phyloP scores from a whole-genome alignment of 2,113 vertebrate species.

The Cyprinodon variegatus region DNA sequence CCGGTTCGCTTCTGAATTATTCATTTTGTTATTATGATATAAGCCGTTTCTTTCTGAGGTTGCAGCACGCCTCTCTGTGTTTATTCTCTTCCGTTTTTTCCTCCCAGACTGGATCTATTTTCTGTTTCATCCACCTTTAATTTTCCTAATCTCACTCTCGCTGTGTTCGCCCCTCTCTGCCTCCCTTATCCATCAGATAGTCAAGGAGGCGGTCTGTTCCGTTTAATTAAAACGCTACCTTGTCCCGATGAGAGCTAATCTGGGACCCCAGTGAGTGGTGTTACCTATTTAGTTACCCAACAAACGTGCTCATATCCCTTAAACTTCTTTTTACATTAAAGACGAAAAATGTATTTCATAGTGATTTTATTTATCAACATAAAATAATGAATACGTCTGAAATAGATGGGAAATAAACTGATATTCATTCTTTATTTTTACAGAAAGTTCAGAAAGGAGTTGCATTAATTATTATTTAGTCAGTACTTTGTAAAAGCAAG shows the following conservation, averaged over 20 bases:
- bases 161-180: conserved; percentile 13
- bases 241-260: conserved; percentile 61
- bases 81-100: conserved; percentile 7
- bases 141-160: conserved; percentile 34
- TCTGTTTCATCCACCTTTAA: conserved; percentile 12
- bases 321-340: neutral
- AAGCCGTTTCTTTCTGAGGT: conserved; percentile 37
- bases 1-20: conserved; percentile 53
- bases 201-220: conserved; percentile 50
- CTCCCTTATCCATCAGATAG: conserved; percentile 54
- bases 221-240: conserved; percentile 71
- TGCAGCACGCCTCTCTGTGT: conserved; percentile 15
- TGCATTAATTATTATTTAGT: neutral
- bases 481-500: neutral
- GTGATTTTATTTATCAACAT: neutral
- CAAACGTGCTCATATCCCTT: neutral
- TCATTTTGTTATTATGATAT: conserved; percentile 58
- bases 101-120: conserved; percentile 7
- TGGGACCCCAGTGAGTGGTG: conserved; percentile 37
- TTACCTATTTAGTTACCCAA: conserved; percentile 18
- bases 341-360: neutral
- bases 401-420: too few relatives aligned
- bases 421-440: neutral
- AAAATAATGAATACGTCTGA: neutral
- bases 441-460: neutral